Conservation (phyloP, 2,888 invertebrate species). For the Thumatha senex region DNA sequence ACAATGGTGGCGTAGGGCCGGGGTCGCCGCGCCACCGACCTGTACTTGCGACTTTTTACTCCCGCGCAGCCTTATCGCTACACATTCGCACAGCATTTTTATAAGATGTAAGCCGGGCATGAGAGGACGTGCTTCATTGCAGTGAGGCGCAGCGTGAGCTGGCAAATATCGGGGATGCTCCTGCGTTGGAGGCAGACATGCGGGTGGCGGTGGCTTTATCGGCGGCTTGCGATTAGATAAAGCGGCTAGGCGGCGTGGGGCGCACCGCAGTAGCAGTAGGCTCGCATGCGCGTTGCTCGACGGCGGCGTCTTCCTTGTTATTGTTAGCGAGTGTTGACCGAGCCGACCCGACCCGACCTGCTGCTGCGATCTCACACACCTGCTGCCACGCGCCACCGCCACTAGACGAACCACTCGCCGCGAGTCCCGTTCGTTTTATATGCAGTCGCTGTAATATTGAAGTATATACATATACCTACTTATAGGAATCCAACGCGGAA, state of each 20-base stretch:
- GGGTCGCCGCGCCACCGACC: constrained; percentile 7
- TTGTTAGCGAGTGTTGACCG: constrained; percentile 66
- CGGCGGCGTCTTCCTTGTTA: constrained; percentile 51
- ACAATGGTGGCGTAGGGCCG: constrained; percentile 16
- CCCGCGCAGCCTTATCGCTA: constrained; percentile 40
- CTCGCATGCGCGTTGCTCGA: constrained; percentile 43
- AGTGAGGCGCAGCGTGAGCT: constrained; percentile 17
- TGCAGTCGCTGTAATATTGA: not conserved
- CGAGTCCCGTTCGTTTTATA: not conserved
- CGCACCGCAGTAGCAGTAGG: constrained; percentile 51
- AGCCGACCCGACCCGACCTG: constrained; percentile 30
- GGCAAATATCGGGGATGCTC: constrained; percentile 16
- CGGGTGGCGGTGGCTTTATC: constrained; percentile 58
- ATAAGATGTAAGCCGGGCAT: constrained; percentile 42
- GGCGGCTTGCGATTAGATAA: constrained; percentile 68
- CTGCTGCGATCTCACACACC: constrained; percentile 13
- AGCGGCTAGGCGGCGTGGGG: constrained; percentile 54
- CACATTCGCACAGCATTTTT: constrained; percentile 41
- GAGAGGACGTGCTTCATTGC: constrained; percentile 18
- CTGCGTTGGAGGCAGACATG: constrained; percentile 27
- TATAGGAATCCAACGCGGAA: constrained; percentile 3
- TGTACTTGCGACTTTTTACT: constrained; percentile 13
- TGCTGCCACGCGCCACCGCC: constrained; percentile 14
- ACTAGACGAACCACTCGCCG: not conserved
- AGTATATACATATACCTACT: not conserved